phyloP scores from a whole-genome alignment of 2,888 invertebrate genomes.

The Drosophila lutescens region DNA sequence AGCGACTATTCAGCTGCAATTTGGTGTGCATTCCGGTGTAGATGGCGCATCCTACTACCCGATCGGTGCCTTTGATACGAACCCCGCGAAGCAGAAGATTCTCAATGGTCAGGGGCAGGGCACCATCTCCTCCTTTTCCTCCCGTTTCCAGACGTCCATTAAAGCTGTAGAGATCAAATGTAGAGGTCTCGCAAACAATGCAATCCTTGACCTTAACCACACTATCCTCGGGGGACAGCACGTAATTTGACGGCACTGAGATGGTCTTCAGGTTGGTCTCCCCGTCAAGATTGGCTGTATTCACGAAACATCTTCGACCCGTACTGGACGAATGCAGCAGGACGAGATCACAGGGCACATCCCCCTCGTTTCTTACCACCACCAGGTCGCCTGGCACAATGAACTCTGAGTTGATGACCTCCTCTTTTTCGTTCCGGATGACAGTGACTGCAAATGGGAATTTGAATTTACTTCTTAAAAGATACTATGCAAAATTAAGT shows the following conservation, averaged over 20 bases:
- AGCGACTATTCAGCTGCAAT: conserved; percentile 91
- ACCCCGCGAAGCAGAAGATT: conserved; percentile 92
- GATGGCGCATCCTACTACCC: conserved; percentile 91
- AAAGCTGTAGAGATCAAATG: conserved; percentile 91
- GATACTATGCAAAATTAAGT: too few relatives aligned
- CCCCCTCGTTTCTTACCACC: conserved; percentile 88
- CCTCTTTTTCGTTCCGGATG: conserved; percentile 85
- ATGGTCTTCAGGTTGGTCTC: conserved; percentile 84
- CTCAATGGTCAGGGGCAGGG: conserved; percentile 87
- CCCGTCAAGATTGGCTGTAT: conserved; percentile 94
- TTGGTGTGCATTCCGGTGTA: conserved; percentile 93
- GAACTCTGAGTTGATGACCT: conserved; percentile 86
- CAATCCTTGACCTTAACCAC: conserved; percentile 51
- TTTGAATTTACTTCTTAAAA: too few relatives aligned
- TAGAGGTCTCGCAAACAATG: conserved; percentile 90
- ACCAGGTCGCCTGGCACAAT: conserved; percentile 92
- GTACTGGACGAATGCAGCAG: conserved; percentile 88
- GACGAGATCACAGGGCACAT: conserved; percentile 93
- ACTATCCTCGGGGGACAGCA: conserved; percentile 6
- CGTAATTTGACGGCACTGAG: conserved; percentile 74
- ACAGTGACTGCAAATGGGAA: conserved; percentile 85
- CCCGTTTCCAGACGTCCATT: conserved; percentile 86
- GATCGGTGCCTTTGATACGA: conserved; percentile 90
- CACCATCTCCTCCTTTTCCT: conserved; percentile 51
- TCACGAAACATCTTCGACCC: conserved; percentile 90